These are phyloP conservation scores for Triplophysa siluroides DNA, from an alignment of 2,113 vertebrate species.

Conservation along the genomic window DNA sequence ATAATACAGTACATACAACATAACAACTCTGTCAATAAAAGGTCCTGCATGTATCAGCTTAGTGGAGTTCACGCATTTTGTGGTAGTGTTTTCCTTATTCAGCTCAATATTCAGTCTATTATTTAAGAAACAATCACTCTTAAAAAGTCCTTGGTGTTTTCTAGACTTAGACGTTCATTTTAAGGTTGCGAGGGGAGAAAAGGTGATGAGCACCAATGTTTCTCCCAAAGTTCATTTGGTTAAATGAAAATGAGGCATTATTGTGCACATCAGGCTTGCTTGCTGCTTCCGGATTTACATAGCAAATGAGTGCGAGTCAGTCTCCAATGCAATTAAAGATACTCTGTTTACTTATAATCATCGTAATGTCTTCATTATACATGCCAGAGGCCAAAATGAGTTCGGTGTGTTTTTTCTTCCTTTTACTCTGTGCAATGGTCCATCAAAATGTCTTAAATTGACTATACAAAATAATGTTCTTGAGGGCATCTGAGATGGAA, in stretches of 20 bases:
- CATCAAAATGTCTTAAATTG: slow-evolving; percentile 58
- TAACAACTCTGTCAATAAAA: too few relatives aligned
- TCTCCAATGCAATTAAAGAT: slow-evolving; percentile 36
- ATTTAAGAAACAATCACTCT: background rate
- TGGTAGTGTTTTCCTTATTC: background rate
- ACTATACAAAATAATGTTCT: slow-evolving; percentile 52
- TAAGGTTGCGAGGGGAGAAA: slow-evolving; percentile 4
- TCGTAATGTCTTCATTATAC: slow-evolving; percentile 42
- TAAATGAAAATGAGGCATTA: slow-evolving; percentile 35
- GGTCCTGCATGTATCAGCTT: too few relatives aligned
- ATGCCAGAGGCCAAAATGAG: slow-evolving; percentile 41
- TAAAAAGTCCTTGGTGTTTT: background rate
- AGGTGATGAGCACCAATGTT: slow-evolving; percentile 14
- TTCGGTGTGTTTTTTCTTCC: slow-evolving; percentile 25
- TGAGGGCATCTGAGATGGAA: slow-evolving; percentile 58
- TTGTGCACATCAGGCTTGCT: background rate
- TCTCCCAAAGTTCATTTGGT: slow-evolving; percentile 23
- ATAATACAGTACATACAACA: too few relatives aligned
- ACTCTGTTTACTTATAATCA: slow-evolving; percentile 12
- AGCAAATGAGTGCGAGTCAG: slow-evolving; percentile 1
- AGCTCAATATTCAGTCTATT: background rate
- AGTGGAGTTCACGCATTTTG: background rate
- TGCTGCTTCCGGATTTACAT: slow-evolving; percentile 14
- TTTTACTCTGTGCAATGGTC: slow-evolving; percentile 49
- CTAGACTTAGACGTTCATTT: background rate